phyloP scores from a whole-genome alignment of 2,113 vertebrate genomes.

The Paralichthys olivaceus region DNA sequence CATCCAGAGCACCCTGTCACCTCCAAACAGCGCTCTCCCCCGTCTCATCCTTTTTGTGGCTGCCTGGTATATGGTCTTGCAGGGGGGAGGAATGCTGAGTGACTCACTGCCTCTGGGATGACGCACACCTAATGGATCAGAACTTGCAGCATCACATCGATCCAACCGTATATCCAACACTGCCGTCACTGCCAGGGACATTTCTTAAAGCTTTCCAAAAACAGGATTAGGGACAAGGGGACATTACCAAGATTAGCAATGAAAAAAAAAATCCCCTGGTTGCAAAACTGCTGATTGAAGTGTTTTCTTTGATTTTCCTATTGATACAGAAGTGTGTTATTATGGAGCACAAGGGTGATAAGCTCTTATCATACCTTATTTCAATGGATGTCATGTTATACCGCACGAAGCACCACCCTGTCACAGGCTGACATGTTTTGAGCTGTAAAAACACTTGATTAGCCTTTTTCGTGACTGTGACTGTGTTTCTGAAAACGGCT shows the following conservation, averaged over 20 bases:
- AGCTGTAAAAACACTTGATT: not conserved
- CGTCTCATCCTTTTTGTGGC: conserved; percentile 43
- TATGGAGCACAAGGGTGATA: not conserved
- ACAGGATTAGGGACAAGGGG: conserved; percentile 30
- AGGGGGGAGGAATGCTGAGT: conserved; percentile 35
- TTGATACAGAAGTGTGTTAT: not conserved
- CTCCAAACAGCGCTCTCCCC: conserved; percentile 19
- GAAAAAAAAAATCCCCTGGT: not conserved
- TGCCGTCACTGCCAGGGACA: conserved; percentile 23
- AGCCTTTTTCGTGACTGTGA: too few species aligned
- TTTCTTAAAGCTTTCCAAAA: conserved; percentile 38
- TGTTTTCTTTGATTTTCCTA: conserved; percentile 14
- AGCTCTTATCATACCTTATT: not conserved
- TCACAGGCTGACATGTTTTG: not conserved
- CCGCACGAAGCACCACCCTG: not conserved
- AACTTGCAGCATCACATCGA: conserved; percentile 61
- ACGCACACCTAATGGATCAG: conserved; percentile 66
- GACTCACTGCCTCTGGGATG: conserved; percentile 67
- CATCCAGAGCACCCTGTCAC: conserved; percentile 51
- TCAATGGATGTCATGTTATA: not conserved
- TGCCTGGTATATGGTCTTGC: conserved; percentile 22
- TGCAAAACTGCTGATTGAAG: conserved; percentile 15
- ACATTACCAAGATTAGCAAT: conserved; percentile 33
- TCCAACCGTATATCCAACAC: conserved; percentile 33
- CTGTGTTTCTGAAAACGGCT: not conserved